These are phyloP conservation scores for Ornithorhynchus anatinus DNA, from an alignment of 2,113 vertebrate genomes.

Conservation along the genomic window DNA sequence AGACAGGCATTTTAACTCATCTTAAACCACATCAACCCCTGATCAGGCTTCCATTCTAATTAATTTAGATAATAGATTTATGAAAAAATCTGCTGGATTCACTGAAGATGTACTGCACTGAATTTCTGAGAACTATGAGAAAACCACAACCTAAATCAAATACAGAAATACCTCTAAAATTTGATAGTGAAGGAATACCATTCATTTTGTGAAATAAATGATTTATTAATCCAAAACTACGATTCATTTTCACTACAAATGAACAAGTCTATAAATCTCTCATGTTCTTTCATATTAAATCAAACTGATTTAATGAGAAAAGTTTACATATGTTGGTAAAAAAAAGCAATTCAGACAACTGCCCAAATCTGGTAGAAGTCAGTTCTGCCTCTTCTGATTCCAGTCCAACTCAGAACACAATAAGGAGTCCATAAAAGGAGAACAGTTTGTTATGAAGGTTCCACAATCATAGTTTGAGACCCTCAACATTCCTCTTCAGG, in stretches of 20 bases:
- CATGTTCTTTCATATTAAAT: not conserved
- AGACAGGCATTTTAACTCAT: too few relatives aligned
- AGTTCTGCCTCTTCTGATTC: not conserved
- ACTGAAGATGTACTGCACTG: conserved; percentile 5
- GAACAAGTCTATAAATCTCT: not conserved
- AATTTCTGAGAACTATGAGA: not conserved
- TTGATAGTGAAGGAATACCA: too few relatives aligned
- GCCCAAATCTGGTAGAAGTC: not conserved
- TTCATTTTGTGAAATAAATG: too few relatives aligned
- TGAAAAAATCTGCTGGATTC: too few relatives aligned
- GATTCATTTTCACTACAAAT: too few relatives aligned
- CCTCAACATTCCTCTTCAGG: conserved; percentile 84
- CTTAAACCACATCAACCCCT: too few relatives aligned
- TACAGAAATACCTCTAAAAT: not conserved
- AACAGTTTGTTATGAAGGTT: not conserved
- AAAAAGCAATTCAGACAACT: conserved; percentile 19
- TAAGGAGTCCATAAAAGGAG: fast-evolving
- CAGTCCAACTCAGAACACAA: not conserved
- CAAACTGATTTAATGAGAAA: conserved; percentile 24
- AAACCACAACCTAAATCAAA: not conserved
- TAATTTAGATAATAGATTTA: too few relatives aligned
- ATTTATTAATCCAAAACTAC: too few relatives aligned
- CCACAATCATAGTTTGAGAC: conserved; percentile 83
- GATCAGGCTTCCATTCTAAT: too few relatives aligned
- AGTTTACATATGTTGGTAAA: not conserved